Evolutionary conservation across 1,140 invertebrate species (phyloP), one percentile per base, ranked within the genome.

Genomic region (Pachyrhynchus sulphureomaculatus): DNA sequence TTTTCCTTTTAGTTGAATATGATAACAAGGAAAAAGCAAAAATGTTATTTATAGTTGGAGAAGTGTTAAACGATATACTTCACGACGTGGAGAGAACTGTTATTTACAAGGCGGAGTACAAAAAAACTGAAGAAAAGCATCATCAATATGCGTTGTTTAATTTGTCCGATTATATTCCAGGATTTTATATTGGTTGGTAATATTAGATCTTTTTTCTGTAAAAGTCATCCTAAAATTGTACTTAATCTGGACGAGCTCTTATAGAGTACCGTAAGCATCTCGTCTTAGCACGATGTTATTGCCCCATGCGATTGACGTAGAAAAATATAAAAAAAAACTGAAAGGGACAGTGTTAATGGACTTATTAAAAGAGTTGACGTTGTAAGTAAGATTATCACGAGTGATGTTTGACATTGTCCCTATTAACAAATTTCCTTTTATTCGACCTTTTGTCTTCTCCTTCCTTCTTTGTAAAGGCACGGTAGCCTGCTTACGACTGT

Each of bases 131-230:
- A n/a, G 52, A 60, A 42, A 13, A 2, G 4, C 45, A 60, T 42
- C 57, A 60, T 51, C 47, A 51, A 15, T 60, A 60, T 42, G 8
- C 57, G 5, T 48, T 60, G 13, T 60, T 60, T 51, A 47, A 60
- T 21, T 20, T 52, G 17, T 13, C 17, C 6, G 47, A 60, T 33
- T 8, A 42, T 15, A 5, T 60, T n/a, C 45, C 57, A 29, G 57
- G 24, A 18, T 60, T 60, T 42, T 1, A n/a, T n/a, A n/a, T n/a
- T 12, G 3, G 10, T 51, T 20, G 36, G 47, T 52, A 60, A 34
- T 21, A 8, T 23, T 29, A 4, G 13, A 5, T n/a, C 13, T 8
- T 39, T 13, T 8, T 6, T n/a, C 5, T 5, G 13, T n/a, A 8
- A n/a, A 8, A n/a, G 4, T n/a, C 4, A 39, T 5, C 6, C 15